These are phyloP conservation scores for Diadegma fenestrale DNA, from an alignment of 2,888 invertebrate genomes.

Conservation along the genomic window DNA sequence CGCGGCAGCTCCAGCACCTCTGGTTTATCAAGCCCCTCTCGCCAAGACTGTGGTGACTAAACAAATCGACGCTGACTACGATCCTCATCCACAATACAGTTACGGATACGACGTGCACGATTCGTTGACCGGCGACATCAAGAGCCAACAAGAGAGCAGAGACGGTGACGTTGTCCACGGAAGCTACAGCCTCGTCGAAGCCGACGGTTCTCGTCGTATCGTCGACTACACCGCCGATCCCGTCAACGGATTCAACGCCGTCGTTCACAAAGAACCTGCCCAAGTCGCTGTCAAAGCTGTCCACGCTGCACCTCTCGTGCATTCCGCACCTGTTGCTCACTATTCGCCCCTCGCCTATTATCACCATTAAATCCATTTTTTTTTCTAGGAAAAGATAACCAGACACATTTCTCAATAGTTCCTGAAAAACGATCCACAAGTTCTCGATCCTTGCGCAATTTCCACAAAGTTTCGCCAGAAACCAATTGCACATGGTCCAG, in stretches of 20 bases:
- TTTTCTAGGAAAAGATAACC: background rate
- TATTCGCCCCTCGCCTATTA: conserved; percentile 72
- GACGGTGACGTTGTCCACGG: conserved; percentile 77
- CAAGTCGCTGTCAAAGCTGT: conserved; percentile 74
- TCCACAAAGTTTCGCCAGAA: background rate
- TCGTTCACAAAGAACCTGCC: conserved; percentile 77
- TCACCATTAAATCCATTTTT: conserved; percentile 54
- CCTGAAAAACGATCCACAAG: background rate
- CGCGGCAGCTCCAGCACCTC: conserved; percentile 87
- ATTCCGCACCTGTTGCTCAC: conserved; percentile 81
- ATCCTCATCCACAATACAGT: conserved; percentile 77
- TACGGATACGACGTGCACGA: conserved; percentile 77
- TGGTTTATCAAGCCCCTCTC: conserved; percentile 87
- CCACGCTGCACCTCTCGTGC: conserved; percentile 86
- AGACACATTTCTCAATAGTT: background rate
- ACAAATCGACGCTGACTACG: conserved; percentile 74
- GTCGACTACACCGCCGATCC: conserved; percentile 77
- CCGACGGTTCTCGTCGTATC: conserved; percentile 74
- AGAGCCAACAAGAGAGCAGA: conserved; percentile 75
- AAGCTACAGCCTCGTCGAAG: conserved; percentile 75
- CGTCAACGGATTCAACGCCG: conserved; percentile 77
- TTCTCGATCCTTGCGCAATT: background rate
- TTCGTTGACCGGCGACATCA: conserved; percentile 75
- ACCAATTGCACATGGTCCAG: background rate
- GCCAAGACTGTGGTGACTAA: conserved; percentile 74